Conservation (phyloP, 37 sponge, comb jelly and placozoan genomes). For the Oopsacas minuta region DNA sequence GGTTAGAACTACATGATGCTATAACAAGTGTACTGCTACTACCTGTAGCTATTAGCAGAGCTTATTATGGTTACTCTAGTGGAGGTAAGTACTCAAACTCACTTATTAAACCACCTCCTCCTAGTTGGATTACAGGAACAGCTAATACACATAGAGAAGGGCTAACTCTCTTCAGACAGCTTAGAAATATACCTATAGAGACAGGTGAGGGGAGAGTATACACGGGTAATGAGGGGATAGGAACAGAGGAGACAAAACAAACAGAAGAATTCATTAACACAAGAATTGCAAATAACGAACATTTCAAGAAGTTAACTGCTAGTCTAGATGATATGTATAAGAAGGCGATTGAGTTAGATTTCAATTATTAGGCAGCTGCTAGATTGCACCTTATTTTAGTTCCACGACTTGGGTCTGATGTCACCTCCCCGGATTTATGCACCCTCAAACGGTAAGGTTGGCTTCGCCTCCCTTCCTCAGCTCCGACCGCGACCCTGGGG, state of each 20-base stretch:
- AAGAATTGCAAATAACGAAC: neutral
- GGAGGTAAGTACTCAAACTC: neutral
- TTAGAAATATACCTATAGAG: neutral
- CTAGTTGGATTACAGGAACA: neutral
- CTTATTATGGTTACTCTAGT: neutral
- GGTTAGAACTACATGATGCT: neutral
- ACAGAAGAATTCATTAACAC: neutral
- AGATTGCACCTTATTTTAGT: too few relatives aligned
- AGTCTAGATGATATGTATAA: neutral
- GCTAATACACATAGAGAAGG: neutral
- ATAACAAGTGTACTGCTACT: neutral
- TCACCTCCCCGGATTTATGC: too few relatives aligned
- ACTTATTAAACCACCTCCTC: neutral
- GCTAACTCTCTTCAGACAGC: neutral
- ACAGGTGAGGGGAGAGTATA: neutral
- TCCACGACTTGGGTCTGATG: too few relatives aligned
- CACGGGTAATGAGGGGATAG: neutral
- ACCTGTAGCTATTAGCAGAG: neutral
- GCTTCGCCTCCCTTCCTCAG: too few relatives aligned
- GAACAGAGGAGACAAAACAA: neutral
- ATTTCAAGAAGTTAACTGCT: conserved; percentile 16
- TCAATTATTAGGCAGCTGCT: neutral
- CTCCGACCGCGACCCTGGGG: too few relatives aligned
- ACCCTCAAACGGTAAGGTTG: too few relatives aligned
- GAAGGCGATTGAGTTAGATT: neutral